Percentiles rank a stretch among this genome's conserved stretches.
Evolutionary conservation across 2,888 invertebrate genomes (phyloP).

Genomic region (Lepidocyrtinus sp.): DNA sequence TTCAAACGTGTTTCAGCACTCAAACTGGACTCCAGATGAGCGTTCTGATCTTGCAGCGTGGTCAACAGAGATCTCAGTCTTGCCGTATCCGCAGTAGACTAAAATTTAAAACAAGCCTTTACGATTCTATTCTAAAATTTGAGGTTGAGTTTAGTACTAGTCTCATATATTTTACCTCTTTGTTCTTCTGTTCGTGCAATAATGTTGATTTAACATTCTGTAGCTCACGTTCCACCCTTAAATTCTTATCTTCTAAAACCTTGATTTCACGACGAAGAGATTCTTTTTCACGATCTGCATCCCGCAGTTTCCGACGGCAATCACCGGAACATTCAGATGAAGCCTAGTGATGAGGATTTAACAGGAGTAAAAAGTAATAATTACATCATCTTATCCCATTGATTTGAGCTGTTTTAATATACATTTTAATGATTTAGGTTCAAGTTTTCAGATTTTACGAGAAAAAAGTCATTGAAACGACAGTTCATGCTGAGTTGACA

Average conservation of each 20-base stretch:
- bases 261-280: slow-evolving; percentile 67
- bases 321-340: slow-evolving; percentile 69
- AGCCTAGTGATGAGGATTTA: slow-evolving; percentile 50
- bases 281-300: slow-evolving; percentile 69
- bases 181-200: slow-evolving; percentile 69
- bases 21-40: slow-evolving; percentile 92
- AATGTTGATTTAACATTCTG: slow-evolving; percentile 70
- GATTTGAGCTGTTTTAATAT: background rate
- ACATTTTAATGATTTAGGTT: no score
- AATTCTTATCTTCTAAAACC: slow-evolving; percentile 67
- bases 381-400: background rate
- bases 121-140: no score
- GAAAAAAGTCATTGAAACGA: background rate
- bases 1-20: slow-evolving; percentile 98
- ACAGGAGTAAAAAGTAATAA: background rate
- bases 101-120: slow-evolving; percentile 6
- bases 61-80: slow-evolving; percentile 85
- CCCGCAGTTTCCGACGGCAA: slow-evolving; percentile 68
- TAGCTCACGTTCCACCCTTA: slow-evolving; percentile 68
- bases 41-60: slow-evolving; percentile 90
- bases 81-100: slow-evolving; percentile 77
- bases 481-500: no score
- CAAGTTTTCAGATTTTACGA: no score
- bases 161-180: slow-evolving; percentile 64
- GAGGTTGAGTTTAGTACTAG: no score